phyloP scores from a whole-genome alignment of 1,140 invertebrate genomes.

The Metaphire vulgaris region DNA sequence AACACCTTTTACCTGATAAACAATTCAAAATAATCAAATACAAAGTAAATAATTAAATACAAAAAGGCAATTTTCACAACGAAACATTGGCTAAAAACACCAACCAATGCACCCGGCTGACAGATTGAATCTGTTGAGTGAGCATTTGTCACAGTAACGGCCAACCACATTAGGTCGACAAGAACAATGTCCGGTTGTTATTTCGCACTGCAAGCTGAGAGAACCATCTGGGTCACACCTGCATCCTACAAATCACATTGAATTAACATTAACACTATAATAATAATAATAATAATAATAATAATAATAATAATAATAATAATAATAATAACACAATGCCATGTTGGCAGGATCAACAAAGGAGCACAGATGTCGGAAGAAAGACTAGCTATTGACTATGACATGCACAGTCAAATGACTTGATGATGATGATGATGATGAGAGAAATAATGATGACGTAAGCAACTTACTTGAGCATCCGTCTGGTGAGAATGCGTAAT shows the following conservation, averaged over 20 bases:
- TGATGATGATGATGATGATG: neutral
- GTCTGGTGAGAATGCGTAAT: constrained; percentile 71
- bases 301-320: constrained; percentile 32
- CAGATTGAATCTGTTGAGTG: constrained; percentile 56
- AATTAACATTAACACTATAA: constrained; percentile 6
- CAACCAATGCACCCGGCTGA: constrained; percentile 50
- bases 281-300: neutral
- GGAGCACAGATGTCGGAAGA: neutral
- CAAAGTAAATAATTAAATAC: too few species aligned
- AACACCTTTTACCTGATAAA: too few species aligned
- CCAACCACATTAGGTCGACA: constrained; percentile 82
- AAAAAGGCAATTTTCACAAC: too few species aligned
- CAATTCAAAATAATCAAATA: too few species aligned
- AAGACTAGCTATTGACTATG: neutral
- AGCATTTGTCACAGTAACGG: constrained; percentile 73
- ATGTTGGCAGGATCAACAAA: constrained; percentile 32
- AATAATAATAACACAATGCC: constrained; percentile 39
- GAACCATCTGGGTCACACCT: constrained; percentile 77
- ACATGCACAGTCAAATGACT: neutral
- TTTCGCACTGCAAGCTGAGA: constrained; percentile 66
- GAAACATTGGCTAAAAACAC: too few species aligned
- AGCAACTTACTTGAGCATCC: constrained; percentile 71
- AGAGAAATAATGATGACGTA: neutral
- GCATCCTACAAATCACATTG: constrained; percentile 56
- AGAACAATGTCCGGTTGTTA: constrained; percentile 70